These are phyloP conservation scores for Andrena haemorrhoa DNA, from an alignment of 2,888 invertebrate genomes.

Conservation along the genomic window DNA sequence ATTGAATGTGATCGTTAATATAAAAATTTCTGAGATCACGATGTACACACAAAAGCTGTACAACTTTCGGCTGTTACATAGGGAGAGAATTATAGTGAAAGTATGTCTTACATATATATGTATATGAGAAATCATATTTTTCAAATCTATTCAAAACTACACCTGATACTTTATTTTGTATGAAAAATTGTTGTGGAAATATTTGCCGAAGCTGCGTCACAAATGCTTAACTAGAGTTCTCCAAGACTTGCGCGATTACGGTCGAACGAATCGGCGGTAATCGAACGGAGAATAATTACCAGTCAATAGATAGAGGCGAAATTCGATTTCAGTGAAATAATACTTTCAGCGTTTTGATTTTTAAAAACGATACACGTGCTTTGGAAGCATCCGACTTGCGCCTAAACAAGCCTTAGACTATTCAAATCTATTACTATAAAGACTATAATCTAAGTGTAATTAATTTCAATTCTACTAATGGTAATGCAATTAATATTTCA, in stretches of 20 bases:
- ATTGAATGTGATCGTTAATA: constrained; percentile 59
- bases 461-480: constrained; percentile 62
- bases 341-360: constrained; percentile 46
- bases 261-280: constrained; percentile 31
- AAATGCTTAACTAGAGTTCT: constrained; percentile 63
- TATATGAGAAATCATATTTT: constrained; percentile 74
- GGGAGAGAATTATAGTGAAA: constrained; percentile 64
- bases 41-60: constrained; percentile 58
- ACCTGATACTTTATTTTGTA: constrained; percentile 77
- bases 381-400: constrained; percentile 57
- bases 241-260: constrained; percentile 37
- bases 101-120: constrained; percentile 60
- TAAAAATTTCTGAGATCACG: constrained; percentile 54
- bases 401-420: constrained; percentile 62
- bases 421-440: constrained; percentile 61
- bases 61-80: constrained; percentile 72
- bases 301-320: constrained; percentile 28
- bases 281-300: constrained; percentile 29
- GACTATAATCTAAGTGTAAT: constrained; percentile 58
- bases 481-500: constrained; percentile 67
- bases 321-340: constrained; percentile 26
- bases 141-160: constrained; percentile 73
- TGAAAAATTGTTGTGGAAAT: constrained; percentile 65
- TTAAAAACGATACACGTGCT: constrained; percentile 47
- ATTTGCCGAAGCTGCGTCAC: constrained; percentile 55